These are phyloP conservation scores for Lethenteron reissneri DNA, from an alignment of 2,113 vertebrate genomes.

Conservation along the genomic window DNA sequence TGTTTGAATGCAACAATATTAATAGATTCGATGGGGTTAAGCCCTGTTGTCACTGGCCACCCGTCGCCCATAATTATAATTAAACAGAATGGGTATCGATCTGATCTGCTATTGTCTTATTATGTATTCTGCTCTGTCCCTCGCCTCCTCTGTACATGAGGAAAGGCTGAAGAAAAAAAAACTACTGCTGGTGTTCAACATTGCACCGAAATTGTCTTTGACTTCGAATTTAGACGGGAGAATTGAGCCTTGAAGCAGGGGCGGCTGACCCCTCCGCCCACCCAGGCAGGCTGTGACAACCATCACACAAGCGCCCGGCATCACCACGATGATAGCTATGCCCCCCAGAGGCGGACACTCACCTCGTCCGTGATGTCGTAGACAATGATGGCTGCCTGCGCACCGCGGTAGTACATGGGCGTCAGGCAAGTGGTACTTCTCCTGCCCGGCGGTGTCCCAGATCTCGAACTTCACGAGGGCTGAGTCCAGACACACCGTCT, in stretches of 20 bases:
- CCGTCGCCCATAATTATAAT: no score
- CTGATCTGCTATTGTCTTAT: no score
- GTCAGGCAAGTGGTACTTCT: constrained; percentile 1
- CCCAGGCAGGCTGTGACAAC: neutral
- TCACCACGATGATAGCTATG: neutral
- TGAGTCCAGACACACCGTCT: neutral
- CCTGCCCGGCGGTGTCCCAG: constrained; percentile 1
- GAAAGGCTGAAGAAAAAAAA: neutral
- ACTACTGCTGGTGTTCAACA: neutral
- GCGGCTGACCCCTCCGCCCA: neutral
- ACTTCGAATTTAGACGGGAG: neutral
- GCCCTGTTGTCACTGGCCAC: no score
- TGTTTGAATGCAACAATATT: no score
- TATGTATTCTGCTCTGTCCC: no score
- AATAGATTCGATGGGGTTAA: no score
- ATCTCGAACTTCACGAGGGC: constrained; percentile 2
- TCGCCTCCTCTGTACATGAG: no score
- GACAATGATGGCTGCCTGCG: constrained; percentile 1
- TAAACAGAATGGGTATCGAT: no score
- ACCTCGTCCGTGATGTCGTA: constrained; percentile 3
- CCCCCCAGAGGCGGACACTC: neutral
- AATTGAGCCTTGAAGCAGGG: neutral
- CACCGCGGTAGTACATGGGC: constrained; percentile 4
- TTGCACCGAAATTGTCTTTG: neutral
- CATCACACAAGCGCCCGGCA: neutral